Evolutionary conservation across 1,140 invertebrate genomes (phyloP).

Genomic region (Cecropterus lyciades): DNA sequence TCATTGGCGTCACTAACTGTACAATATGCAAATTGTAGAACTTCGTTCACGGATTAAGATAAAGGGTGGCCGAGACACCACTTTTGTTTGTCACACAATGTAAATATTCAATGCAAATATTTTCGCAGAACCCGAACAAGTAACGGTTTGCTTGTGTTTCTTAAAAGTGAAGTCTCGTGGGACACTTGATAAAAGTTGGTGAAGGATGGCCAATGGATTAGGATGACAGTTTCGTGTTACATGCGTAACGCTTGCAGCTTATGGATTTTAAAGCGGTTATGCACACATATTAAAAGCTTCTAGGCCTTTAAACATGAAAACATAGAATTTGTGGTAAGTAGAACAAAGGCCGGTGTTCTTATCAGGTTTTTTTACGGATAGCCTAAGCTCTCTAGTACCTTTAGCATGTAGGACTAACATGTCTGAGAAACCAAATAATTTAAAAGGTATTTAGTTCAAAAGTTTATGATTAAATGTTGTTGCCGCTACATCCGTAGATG

Average conservation of each 20-base stretch:
- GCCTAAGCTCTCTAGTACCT: too few relatives aligned
- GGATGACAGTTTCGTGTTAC: constrained; percentile 19
- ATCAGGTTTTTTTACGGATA: not conserved
- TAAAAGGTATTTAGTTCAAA: too few relatives aligned
- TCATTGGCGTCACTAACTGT: constrained; percentile 32
- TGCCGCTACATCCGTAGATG: too few relatives aligned
- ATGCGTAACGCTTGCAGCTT: constrained; percentile 4
- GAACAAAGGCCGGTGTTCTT: not conserved
- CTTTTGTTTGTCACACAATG: constrained; percentile 30
- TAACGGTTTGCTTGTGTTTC: constrained; percentile 36
- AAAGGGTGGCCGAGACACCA: constrained; percentile 23
- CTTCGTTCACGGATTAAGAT: constrained; percentile 33
- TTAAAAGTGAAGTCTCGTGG: constrained; percentile 32
- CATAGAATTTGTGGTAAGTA: not conserved
- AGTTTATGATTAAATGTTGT: too few relatives aligned
- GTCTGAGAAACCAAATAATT: too few relatives aligned
- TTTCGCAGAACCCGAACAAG: constrained; percentile 32
- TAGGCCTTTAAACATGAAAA: not conserved
- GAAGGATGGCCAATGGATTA: constrained; percentile 24
- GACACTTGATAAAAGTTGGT: constrained; percentile 12
- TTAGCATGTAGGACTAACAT: too few relatives aligned
- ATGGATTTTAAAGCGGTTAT: constrained; percentile 5
- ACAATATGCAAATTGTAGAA: constrained; percentile 39
- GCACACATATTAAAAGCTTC: constrained; percentile 11
- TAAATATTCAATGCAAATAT: constrained; percentile 37